phyloP scores from a whole-genome alignment of 1,140 invertebrate genomes.

The Hypsibius dujardini region DNA sequence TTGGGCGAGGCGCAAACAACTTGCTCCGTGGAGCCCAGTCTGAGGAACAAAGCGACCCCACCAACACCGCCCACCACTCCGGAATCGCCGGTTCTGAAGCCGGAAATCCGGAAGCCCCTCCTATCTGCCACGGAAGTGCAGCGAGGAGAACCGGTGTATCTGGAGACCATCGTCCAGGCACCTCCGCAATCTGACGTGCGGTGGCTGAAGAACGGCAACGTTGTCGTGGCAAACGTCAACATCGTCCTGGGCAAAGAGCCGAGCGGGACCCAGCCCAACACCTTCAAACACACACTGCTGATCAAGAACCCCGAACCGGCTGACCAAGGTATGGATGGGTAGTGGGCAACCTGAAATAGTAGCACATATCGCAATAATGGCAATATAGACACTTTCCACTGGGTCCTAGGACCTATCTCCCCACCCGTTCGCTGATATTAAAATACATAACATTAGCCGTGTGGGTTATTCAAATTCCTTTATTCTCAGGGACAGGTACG shows the following conservation, averaged over 20 bases:
- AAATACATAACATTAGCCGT: too few species aligned
- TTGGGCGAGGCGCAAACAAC: conserved; percentile 53
- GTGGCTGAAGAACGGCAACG: conserved; percentile 1
- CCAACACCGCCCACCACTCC: neutral
- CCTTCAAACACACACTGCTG: too few species aligned
- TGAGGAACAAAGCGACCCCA: neutral
- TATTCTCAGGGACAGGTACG: too few species aligned
- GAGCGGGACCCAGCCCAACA: neutral
- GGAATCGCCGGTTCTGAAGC: neutral
- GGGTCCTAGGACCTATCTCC: too few species aligned
- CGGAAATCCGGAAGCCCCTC: neutral
- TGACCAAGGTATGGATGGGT: too few species aligned
- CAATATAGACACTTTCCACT: too few species aligned
- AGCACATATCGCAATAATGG: too few species aligned
- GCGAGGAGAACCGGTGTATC: neutral
- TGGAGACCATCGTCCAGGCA: neutral
- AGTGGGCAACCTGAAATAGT: too few species aligned
- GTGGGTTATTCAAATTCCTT: too few species aligned
- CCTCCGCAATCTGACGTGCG: neutral
- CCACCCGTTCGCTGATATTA: too few species aligned
- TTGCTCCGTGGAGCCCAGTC: conserved; percentile 43
- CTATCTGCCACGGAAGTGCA: neutral
- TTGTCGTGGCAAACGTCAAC: neutral
- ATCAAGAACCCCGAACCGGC: too few species aligned
- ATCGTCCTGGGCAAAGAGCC: neutral